These are phyloP conservation scores for Melanostoma scalare DNA, from an alignment of 2,888 invertebrate genomes.

Conservation along the genomic window DNA sequence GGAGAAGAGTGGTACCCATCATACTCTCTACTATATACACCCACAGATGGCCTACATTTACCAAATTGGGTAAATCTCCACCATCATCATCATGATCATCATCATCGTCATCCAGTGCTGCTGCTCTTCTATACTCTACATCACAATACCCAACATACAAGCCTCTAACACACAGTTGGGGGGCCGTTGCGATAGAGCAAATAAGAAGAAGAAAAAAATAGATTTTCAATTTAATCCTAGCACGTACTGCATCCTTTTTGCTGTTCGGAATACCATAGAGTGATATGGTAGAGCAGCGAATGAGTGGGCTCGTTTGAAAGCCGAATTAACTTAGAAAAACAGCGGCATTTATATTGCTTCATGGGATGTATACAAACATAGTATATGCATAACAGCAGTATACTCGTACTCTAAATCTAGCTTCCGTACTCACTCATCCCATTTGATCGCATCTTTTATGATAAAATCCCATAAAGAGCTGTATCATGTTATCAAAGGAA, in stretches of 20 bases:
- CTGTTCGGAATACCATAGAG: constrained; percentile 20
- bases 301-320: constrained; percentile 64
- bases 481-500: constrained; percentile 67
- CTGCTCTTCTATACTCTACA: background rate
- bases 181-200: constrained; percentile 2
- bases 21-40: background rate
- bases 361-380: background rate
- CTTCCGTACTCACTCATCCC: constrained; percentile 38
- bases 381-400: constrained; percentile 12
- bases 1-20: background rate
- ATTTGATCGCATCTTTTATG: constrained; percentile 66
- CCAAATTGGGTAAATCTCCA: constrained; percentile 69
- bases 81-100: constrained; percentile 48
- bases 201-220: constrained; percentile 9
- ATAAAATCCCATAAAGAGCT: constrained; percentile 62
- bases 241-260: constrained; percentile 68
- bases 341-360: constrained; percentile 58
- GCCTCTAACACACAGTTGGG: constrained; percentile 25
- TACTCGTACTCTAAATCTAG: constrained; percentile 21
- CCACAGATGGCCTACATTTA: constrained; percentile 64
- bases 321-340: constrained; percentile 72
- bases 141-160: constrained; percentile 24
- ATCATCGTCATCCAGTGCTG: constrained; percentile 21
- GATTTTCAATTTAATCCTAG: constrained; percentile 72
- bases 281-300: constrained; percentile 27